phyloP scores from a whole-genome alignment of 2,888 invertebrate genomes.

The Orchesella flavescens region DNA sequence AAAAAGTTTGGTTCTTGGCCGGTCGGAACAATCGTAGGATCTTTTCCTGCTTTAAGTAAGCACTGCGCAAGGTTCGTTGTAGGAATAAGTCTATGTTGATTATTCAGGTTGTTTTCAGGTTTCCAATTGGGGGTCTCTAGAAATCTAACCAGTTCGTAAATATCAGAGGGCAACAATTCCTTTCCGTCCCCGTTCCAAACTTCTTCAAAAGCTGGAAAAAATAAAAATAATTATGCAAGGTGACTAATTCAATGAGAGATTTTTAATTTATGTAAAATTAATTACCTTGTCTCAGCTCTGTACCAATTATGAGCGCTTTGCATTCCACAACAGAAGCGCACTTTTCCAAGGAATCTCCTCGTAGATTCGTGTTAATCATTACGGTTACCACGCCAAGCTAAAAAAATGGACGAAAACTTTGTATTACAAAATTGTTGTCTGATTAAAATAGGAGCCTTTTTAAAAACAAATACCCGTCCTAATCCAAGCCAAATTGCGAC shows the following conservation, averaged over 20 bases:
- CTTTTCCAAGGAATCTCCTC: slow-evolving; percentile 87
- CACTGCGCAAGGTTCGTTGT: too few species aligned
- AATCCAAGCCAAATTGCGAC: slow-evolving; percentile 49
- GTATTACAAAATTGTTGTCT: too few species aligned
- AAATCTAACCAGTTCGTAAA: slow-evolving; percentile 52
- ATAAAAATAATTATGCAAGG: background rate
- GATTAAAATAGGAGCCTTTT: too few species aligned
- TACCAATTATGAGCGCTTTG: slow-evolving; percentile 88
- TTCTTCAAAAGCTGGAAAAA: slow-evolving; percentile 17
- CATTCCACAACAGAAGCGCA: slow-evolving; percentile 89
- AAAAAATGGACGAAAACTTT: too few species aligned
- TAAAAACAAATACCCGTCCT: slow-evolving; percentile 26
- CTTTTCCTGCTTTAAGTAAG: too few species aligned
- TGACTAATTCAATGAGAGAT: background rate
- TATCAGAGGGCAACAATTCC: slow-evolving; percentile 1
- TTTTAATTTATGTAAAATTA: too few species aligned
- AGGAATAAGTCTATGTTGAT: too few species aligned
- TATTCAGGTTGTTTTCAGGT: too few species aligned
- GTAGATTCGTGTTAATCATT: slow-evolving; percentile 93
- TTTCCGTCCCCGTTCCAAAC: slow-evolving; percentile 10
- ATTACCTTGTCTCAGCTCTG: slow-evolving; percentile 76
- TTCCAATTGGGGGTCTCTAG: background rate
- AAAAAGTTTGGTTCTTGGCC: slow-evolving; percentile 35
- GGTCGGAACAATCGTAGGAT: slow-evolving; percentile 4
- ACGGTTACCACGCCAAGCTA: slow-evolving; percentile 84